Evolutionary conservation across 2,113 vertebrate genomes (phyloP).

Genomic region (Epinephelus fuscoguttatus): DNA sequence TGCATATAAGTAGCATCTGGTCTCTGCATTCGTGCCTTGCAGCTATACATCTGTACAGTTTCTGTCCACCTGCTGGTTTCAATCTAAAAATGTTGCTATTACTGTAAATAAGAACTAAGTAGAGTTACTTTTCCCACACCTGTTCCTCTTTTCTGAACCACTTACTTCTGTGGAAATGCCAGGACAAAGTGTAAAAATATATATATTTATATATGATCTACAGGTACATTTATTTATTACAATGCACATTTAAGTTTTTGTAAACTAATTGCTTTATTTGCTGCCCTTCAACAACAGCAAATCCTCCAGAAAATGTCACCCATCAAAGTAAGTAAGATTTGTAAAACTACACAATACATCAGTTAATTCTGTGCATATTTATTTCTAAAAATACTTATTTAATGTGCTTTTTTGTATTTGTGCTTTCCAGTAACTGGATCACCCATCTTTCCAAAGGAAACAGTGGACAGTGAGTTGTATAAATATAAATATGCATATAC

Average conservation of each 20-base stretch:
- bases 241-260: not conserved
- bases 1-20: not conserved
- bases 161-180: not conserved
- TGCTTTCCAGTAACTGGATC: constrained; percentile 26
- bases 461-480: constrained; percentile 41
- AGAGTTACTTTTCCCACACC: not conserved
- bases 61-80: not conserved
- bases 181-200: not conserved
- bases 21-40: not conserved
- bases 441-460: not conserved
- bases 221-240: too few relatives aligned
- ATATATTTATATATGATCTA: too few relatives aligned
- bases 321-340: not conserved
- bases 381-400: not conserved
- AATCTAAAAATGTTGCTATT: not conserved
- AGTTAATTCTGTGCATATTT: not conserved
- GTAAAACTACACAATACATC: not conserved
- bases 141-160: constrained; percentile 58
- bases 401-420: not conserved
- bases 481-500: too few relatives aligned
- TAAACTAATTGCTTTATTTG: not conserved
- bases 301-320: not conserved
- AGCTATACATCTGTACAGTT: not conserved
- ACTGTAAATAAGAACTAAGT: constrained; percentile 49
- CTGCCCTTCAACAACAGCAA: not conserved